Conservation (phyloP, 2,797 vertebrate genomes). For the Clarias fuscus region DNA sequence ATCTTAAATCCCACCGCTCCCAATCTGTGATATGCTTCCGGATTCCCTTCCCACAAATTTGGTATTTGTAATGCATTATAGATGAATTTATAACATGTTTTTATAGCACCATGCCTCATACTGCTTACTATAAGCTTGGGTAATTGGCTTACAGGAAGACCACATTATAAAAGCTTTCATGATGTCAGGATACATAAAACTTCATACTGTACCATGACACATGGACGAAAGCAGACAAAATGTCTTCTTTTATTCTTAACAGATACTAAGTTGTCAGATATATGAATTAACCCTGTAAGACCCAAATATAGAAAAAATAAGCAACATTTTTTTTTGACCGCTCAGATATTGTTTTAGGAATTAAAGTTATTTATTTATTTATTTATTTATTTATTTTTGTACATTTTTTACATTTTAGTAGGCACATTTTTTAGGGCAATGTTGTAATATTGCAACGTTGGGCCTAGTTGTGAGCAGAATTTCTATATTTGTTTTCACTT, state of each 20-base stretch:
- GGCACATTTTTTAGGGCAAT: too few relatives aligned
- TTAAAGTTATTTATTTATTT: too few relatives aligned
- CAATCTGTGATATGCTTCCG: background rate
- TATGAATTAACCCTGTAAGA: too few relatives aligned
- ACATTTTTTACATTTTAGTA: too few relatives aligned
- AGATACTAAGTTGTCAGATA: background rate
- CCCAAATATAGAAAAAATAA: too few relatives aligned
- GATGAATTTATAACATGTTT: background rate
- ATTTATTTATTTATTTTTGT: too few relatives aligned
- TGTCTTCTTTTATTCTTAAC: background rate
- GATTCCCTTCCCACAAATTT: background rate
- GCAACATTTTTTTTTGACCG: too few relatives aligned
- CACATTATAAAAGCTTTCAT: background rate
- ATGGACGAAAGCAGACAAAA: background rate
- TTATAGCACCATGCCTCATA: background rate
- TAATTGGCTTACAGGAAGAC: background rate
- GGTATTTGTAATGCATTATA: conserved; percentile 5
- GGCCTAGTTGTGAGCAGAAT: too few relatives aligned
- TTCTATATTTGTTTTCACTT: too few relatives aligned
- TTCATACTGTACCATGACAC: background rate
- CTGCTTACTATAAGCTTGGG: background rate
- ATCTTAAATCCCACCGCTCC: background rate
- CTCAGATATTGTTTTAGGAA: too few relatives aligned
- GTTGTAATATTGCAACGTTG: too few relatives aligned
- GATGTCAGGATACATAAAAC: conserved; percentile 11